A percentile compares a stretch with the other conserved stretches of the same genome.
Conservation (phyloP, 2,113 vertebrate genomes). For the Nothocercus nigrocapillus region DNA sequence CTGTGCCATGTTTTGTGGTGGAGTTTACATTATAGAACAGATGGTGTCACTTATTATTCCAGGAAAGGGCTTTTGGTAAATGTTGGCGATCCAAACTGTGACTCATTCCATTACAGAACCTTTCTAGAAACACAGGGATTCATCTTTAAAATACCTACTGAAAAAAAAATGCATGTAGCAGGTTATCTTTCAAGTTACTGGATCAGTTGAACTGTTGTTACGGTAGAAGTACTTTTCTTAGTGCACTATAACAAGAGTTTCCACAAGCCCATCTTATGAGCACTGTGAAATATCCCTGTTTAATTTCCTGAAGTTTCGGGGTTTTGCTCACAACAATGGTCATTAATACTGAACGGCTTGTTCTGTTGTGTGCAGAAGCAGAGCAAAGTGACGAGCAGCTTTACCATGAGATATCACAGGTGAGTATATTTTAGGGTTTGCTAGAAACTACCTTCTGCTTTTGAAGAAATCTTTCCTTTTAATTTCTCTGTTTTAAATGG, state of each 20-base stretch:
- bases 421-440: slow-evolving; percentile 56
- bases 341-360: not conserved
- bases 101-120: not conserved
- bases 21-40: not conserved
- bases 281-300: not conserved
- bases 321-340: not conserved
- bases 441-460: not conserved
- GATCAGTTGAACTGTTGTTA: not conserved
- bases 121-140: not conserved
- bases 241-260: not conserved
- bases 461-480: not conserved
- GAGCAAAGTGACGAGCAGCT: slow-evolving; percentile 97
- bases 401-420: slow-evolving; percentile 96
- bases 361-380: slow-evolving; percentile 82
- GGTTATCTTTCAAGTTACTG: not conserved
- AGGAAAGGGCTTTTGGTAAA: not conserved
- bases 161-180: not conserved
- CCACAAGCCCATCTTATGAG: not conserved
- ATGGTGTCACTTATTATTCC: not conserved
- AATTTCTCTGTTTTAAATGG: not conserved
- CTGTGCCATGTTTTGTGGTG: not conserved
- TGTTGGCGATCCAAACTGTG: not conserved
- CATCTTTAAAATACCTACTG: not conserved
- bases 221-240: not conserved
- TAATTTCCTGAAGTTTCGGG: not conserved